Percentiles rank a stretch among this genome's conserved stretches.
Conservation (phyloP, 2,888 invertebrate species). For the Stenichneumon culpator region DNA sequence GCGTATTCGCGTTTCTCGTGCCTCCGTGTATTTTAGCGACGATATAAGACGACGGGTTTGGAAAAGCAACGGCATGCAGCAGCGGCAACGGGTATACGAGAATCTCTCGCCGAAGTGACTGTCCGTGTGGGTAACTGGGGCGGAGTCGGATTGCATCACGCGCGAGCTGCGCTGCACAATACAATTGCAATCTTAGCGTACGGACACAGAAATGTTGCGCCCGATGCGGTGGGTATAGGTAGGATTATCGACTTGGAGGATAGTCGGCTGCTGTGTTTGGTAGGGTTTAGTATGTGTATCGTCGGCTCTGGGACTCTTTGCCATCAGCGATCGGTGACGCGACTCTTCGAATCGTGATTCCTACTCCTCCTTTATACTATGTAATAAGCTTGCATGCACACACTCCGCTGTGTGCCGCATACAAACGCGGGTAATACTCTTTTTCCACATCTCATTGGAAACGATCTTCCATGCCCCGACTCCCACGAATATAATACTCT, state of each 20-base stretch:
- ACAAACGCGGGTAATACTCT: slow-evolving; percentile 11
- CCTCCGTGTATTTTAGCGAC: neutral
- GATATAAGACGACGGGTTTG: slow-evolving; percentile 28
- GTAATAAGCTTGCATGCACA: neutral
- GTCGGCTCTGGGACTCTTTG: slow-evolving; percentile 11
- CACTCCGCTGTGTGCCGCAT: neutral
- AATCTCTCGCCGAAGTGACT: slow-evolving; percentile 51
- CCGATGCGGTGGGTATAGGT: neutral
- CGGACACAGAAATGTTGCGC: slow-evolving; percentile 5
- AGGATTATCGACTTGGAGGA: slow-evolving; percentile 7
- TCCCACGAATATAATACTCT: slow-evolving; percentile 48
- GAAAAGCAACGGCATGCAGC: slow-evolving; percentile 36
- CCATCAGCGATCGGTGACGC: slow-evolving; percentile 50
- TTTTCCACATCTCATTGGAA: slow-evolving; percentile 35
- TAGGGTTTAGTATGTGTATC: slow-evolving; percentile 23
- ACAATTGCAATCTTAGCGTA: slow-evolving; percentile 43
- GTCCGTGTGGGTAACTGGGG: slow-evolving; percentile 77
- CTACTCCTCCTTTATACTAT: slow-evolving; percentile 15
- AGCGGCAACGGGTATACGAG: slow-evolving; percentile 44
- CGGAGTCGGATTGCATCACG: slow-evolving; percentile 75
- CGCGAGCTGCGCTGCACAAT: slow-evolving; percentile 54
- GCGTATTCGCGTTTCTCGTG: neutral
- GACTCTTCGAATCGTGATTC: slow-evolving; percentile 51
- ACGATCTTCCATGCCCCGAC: slow-evolving; percentile 45
- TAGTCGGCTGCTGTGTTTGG: slow-evolving; percentile 12